Base-by-base conservation (phyloP, 2,113 vertebrate species). In the Ochotona princeps region DNA sequence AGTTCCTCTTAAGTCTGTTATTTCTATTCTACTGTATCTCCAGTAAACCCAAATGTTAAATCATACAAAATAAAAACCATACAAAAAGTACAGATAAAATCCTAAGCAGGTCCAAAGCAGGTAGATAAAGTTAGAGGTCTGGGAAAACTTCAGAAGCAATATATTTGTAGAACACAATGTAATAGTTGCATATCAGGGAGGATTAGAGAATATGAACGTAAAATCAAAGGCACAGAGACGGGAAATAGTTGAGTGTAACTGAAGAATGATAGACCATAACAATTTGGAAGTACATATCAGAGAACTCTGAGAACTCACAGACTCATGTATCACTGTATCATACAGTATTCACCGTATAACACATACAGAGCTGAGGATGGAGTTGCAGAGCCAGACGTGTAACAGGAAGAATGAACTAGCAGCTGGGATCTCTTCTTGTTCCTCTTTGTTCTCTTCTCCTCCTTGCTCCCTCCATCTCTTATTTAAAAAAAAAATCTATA, bases 41-140 rank as follows among this genome's bases (percentile, higher is more conserved):
- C 17, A 20, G 28, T 21, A 9, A 76, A 76, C 74, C 17, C 44
- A 20, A 76, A 76, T 84, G 65, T 26, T 73, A 92, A 23, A 23
- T 89, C 47, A 79, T n/a, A 63, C 54, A 32, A 81, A 66, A 66
- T 78, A 32, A 82, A 93, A 93, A 23, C 32, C 54, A 70, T 81
- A 79, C 54, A n/a, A 85, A 75, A 54, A 14, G 25, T 61, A 87
- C 61, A 91, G 57, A 87, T 67, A 63, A 91, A 63, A 82, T 54
- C 76, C 61, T 44, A 87, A 82, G 66, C 65, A 81, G 11, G 65
- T 35, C 78, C 70, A 70, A 91, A 83, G 38, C 15, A 87, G 28
- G 7, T 26, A 91, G 38, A 91, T 26, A 61, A 61, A 32, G 25
- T 51, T 61, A 79, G 63, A 70, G 44, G 70, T 63, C 26, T 63